phyloP scores from a whole-genome alignment of 2,888 invertebrate species.

The Andrena hattorfiana region DNA sequence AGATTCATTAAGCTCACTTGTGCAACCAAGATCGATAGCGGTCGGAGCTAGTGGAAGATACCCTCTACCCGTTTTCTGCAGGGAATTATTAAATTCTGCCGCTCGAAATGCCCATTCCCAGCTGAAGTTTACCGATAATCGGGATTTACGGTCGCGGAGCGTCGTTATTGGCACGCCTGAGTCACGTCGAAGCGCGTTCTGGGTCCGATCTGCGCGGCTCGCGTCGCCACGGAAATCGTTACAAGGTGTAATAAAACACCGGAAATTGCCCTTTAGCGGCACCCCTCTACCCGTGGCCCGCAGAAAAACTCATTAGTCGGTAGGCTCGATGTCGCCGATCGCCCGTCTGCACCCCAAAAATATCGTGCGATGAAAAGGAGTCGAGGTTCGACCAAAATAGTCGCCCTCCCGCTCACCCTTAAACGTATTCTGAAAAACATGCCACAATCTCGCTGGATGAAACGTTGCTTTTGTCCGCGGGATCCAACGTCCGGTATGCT shows the following conservation, averaged over 20 bases:
- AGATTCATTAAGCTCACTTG: not conserved
- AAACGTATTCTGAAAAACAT: not conserved
- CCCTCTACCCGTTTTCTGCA: not conserved
- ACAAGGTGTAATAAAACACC: constrained; percentile 43
- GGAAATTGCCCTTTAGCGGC: constrained; percentile 45
- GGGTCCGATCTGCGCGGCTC: not conserved
- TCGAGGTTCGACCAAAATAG: not conserved
- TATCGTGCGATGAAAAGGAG: not conserved
- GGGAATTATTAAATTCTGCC: constrained; percentile 22
- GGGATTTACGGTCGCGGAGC: constrained; percentile 44
- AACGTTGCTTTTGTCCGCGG: constrained; percentile 39
- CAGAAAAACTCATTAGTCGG: constrained; percentile 48
- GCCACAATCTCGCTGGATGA: constrained; percentile 39
- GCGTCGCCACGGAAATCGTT: constrained; percentile 30
- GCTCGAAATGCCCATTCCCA: constrained; percentile 11
- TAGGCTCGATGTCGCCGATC: constrained; percentile 8
- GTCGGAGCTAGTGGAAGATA: not conserved
- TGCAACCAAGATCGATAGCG: not conserved
- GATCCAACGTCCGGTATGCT: constrained; percentile 27
- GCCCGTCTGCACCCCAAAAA: not conserved
- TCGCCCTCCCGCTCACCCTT: not conserved
- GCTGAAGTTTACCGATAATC: constrained; percentile 45
- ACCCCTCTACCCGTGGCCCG: constrained; percentile 9
- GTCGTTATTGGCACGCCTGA: constrained; percentile 44
- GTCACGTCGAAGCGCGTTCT: constrained; percentile 2